Conservation (phyloP, 2,797 vertebrate species). For the Hyperoplus lanceolatus region DNA sequence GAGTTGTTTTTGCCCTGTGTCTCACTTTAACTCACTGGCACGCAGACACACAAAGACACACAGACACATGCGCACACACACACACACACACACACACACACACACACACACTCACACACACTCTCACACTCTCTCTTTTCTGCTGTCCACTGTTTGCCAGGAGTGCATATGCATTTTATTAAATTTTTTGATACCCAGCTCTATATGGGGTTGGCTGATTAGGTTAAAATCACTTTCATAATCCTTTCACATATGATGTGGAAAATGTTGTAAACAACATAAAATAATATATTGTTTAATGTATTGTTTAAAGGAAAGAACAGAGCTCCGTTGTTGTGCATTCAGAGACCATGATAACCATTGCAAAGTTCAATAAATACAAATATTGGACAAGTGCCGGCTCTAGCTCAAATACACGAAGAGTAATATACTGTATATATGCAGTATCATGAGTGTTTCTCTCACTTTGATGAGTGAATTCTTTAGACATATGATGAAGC, state of each 20-base stretch:
- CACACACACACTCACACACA: background rate
- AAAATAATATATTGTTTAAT: background rate
- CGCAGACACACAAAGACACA: slow-evolving; percentile 1
- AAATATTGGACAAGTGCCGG: background rate
- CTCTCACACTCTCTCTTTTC: slow-evolving; percentile 16
- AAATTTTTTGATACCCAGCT: slow-evolving; percentile 13
- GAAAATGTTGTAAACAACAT: background rate
- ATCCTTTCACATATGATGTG: background rate
- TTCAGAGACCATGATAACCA: no score
- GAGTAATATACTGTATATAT: background rate
- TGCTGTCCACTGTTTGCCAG: slow-evolving; percentile 28
- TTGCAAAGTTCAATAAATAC: background rate
- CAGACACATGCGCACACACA: background rate
- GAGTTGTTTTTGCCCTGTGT: slow-evolving; percentile 49
- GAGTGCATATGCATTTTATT: slow-evolving; percentile 12
- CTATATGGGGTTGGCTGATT: background rate
- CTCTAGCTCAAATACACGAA: background rate
- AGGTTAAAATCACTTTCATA: background rate
- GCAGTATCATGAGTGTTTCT: background rate
- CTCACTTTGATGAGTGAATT: background rate
- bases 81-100: slow-evolving; percentile 10
- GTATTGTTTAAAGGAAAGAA: background rate
- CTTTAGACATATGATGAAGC: background rate
- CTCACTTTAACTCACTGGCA: slow-evolving; percentile 35
- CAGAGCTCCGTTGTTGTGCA: background rate